Base-by-base conservation (phyloP, 2,888 invertebrate species). In the Charanyca ferruginea region DNA sequence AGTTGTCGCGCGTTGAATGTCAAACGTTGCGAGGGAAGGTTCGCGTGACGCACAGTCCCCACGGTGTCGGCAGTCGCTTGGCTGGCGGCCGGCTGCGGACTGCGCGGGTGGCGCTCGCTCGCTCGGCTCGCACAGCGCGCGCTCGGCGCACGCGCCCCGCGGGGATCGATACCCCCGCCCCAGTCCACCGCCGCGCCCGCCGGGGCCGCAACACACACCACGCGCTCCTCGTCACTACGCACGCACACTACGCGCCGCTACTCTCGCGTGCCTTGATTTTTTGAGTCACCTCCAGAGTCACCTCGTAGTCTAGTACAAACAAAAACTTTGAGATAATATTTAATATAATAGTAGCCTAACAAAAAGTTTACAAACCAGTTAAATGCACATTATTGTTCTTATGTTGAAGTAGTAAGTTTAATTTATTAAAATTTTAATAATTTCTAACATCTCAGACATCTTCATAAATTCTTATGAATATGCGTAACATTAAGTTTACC, bases 81-180 rank as follows among this genome's bases (percentile, higher is more conserved):
- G 90, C 90, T 88, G 90, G 88, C 89, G 91, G 93, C 92, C 94
- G 90, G 91, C 91, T 91, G 93, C 93, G 91, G 91, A 94, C 94
- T 94, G 94, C 93, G 94, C 93, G 92, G 89, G 88, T 84, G 85
- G 84, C 73, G 83, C 83, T 87, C 85, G 84, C 84, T 76, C 85
- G 90, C 90, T 89, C 87, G 88, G 89, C 87, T 84, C 80, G 85
- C 85, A 87, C 86, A 86, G 9, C 11, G 88, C 87, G 87, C 87
- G 87, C 87, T 77, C 86, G 74, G 91, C 94, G 94, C 94, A 94
- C 90, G 94, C 94, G 94, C 94, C 93, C 88, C 86, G 87, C 88
- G 79, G 87, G 88, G 94, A 95, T 95, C 95, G 93, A 95, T 95
- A 95, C 94, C 89, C 94, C 94, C 94, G 91, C 89, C 93, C 92